Conservation (phyloP, 1,140 invertebrate genomes). For the Diachasma alloeum region DNA sequence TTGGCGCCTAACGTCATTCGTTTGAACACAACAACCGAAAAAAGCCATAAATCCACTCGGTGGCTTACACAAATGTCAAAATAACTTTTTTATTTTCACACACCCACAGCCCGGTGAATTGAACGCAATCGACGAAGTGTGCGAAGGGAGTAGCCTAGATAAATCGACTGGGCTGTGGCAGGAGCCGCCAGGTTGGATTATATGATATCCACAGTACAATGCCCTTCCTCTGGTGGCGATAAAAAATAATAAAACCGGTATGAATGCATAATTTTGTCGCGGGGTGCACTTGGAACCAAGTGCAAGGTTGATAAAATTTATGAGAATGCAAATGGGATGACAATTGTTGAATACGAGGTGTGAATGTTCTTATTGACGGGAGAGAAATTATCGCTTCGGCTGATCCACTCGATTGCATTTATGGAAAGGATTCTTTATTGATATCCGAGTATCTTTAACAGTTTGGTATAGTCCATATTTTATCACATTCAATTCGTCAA, state of each 20-base stretch:
- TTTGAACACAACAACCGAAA: slow-evolving; percentile 47
- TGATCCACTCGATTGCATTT: too few relatives aligned
- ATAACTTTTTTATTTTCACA: slow-evolving; percentile 41
- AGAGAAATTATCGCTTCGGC: not conserved
- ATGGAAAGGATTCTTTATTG: not conserved
- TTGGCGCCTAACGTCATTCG: slow-evolving; percentile 54
- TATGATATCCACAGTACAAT: not conserved
- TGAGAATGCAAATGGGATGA: not conserved
- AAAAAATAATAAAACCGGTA: not conserved
- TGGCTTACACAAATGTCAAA: too few relatives aligned
- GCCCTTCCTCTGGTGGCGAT: not conserved
- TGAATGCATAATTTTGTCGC: not conserved
- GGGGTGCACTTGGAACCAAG: not conserved
- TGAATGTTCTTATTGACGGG: not conserved
- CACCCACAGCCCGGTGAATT: not conserved
- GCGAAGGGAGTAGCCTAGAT: not conserved
- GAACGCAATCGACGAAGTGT: not conserved
- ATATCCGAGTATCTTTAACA: too few relatives aligned
- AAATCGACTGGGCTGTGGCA: not conserved
- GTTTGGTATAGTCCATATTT: too few relatives aligned
- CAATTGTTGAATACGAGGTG: not conserved
- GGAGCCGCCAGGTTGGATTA: not conserved
- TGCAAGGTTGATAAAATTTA: not conserved
- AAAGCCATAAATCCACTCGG: too few relatives aligned
- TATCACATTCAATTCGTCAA: too few relatives aligned